Evolutionary conservation across 92 coral and sea anemone species (phyloP).

Genomic region (Zoanthus sansibaricus): DNA sequence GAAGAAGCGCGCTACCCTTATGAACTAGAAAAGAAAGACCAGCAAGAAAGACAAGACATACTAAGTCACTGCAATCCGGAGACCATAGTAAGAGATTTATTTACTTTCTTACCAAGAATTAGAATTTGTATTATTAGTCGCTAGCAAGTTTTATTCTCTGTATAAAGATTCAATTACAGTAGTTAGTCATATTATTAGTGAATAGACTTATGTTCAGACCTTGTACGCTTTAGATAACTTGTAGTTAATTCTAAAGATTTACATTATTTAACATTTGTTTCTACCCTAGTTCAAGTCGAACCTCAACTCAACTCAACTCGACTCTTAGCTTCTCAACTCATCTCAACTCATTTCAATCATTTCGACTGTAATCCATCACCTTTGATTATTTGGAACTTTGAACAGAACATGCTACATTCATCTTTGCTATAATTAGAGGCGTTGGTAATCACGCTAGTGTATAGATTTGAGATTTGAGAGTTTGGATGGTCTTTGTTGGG

Average conservation of each 20-base stretch:
- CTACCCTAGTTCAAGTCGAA: background rate
- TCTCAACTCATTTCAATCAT: background rate
- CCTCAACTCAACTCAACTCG: background rate
- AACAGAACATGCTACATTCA: background rate
- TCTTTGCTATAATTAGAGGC: background rate
- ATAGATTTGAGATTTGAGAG: background rate
- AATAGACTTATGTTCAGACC: background rate
- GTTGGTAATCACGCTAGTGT: background rate
- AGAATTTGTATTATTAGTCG: background rate
- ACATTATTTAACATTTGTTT: too few species aligned
- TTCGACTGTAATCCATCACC: background rate
- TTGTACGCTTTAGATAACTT: too few species aligned
- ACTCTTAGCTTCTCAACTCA: background rate
- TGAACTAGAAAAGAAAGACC: background rate
- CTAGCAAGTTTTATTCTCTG: constrained; percentile 16
- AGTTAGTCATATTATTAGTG: background rate
- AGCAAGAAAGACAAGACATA: background rate
- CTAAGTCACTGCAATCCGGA: background rate
- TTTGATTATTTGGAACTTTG: background rate
- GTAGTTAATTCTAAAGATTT: constrained; percentile 2
- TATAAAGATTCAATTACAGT: constrained; percentile 5
- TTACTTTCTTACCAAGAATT: background rate
- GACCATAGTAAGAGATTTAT: constrained; percentile 19
- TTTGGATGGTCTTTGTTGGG: background rate
- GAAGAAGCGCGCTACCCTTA: constrained; percentile 21